A percentile compares a stretch with the other conserved stretches of the same genome.
phyloP scores from a whole-genome alignment of 2,888 invertebrate genomes.

The Ochropacha duplaris region DNA sequence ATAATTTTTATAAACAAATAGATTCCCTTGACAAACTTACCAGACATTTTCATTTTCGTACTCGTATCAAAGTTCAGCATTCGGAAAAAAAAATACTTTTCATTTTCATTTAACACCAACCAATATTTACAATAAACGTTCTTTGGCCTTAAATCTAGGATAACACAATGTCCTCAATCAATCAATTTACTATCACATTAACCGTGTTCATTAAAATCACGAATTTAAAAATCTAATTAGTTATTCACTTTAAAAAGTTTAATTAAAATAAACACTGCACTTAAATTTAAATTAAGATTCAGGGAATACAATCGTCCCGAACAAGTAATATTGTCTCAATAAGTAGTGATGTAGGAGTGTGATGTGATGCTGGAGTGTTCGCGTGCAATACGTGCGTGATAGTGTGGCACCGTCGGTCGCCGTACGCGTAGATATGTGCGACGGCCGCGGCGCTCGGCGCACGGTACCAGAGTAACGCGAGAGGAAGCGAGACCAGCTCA shows the following conservation, averaged over 20 bases:
- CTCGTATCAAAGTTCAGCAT: constrained; percentile 57
- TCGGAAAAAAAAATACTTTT: constrained; percentile 26
- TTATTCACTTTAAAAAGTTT: not conserved
- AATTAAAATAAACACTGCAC: not conserved
- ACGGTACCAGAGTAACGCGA: constrained; percentile 75
- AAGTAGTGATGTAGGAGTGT: constrained; percentile 11
- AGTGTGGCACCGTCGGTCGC: constrained; percentile 34
- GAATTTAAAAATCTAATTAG: not conserved
- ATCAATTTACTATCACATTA: not conserved
- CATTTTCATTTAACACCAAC: constrained; percentile 20
- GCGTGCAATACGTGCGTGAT: constrained; percentile 48
- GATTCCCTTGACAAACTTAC: constrained; percentile 47
- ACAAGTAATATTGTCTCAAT: not conserved
- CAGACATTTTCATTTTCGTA: constrained; percentile 76
- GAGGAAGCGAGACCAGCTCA: constrained; percentile 82
- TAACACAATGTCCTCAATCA: not conserved
- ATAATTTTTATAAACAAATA: not conserved
- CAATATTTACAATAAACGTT: no score
- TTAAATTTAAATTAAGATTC: not conserved
- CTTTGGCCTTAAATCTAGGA: not conserved
- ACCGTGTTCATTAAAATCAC: not conserved
- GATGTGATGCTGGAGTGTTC: constrained; percentile 23
- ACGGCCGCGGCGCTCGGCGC: constrained; percentile 74
- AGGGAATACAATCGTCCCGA: not conserved
- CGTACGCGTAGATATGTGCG: constrained; percentile 57